Percentiles rank a stretch among this genome's conserved stretches.
phyloP scores from a whole-genome alignment of 2,113 vertebrate genomes.

The Engystomops pustulosus region DNA sequence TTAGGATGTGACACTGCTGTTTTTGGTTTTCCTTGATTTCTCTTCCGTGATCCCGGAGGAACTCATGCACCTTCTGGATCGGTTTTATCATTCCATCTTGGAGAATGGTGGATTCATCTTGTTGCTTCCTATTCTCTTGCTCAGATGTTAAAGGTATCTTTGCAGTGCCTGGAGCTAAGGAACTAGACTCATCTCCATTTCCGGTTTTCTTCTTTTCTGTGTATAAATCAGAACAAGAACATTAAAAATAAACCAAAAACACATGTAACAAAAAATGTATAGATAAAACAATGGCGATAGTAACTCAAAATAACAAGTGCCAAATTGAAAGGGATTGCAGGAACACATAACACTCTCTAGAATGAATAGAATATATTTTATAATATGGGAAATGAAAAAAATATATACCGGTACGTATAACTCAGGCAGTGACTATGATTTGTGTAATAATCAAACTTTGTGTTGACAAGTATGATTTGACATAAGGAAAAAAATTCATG shows the following conservation, averaged over 20 bases:
- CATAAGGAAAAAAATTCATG: conserved; percentile 36
- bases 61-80: conserved; percentile 22
- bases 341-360: conserved; percentile 29
- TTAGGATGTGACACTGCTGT: conserved; percentile 46
- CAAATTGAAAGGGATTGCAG: conserved; percentile 32
- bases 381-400: conserved; percentile 8
- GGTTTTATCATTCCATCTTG: conserved; percentile 12
- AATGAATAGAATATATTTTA: conserved; percentile 31
- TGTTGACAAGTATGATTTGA: conserved; percentile 16
- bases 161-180: neutral
- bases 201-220: conserved; percentile 37
- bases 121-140: conserved; percentile 37
- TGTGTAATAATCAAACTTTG: conserved; percentile 23
- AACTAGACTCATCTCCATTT: conserved; percentile 16
- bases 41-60: conserved; percentile 26
- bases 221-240: conserved; percentile 2
- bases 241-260: neutral
- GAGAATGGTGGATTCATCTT: conserved; percentile 30
- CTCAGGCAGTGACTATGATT: conserved; percentile 18
- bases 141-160: conserved; percentile 21
- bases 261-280: neutral
- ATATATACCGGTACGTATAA: too few relatives aligned
- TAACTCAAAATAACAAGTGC: conserved; percentile 16
- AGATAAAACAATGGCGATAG: neutral
- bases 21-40: conserved; percentile 33